Evolutionary conservation across 2,888 invertebrate species (phyloP).

Genomic region (Pasiphila rectangulata): DNA sequence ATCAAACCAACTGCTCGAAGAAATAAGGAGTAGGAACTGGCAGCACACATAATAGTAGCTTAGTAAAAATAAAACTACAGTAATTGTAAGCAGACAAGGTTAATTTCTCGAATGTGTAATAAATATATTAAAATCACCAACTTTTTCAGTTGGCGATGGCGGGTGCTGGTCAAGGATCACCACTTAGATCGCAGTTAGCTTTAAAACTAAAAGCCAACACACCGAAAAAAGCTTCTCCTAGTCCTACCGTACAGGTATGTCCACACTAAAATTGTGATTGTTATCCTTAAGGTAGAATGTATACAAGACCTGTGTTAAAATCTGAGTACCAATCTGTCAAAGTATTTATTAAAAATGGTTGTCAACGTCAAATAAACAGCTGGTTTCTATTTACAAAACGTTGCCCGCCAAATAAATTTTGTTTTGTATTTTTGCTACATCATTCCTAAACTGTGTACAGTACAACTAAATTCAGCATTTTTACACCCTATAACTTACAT

Average conservation of each 20-base stretch:
- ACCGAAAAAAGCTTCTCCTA: constrained; percentile 74
- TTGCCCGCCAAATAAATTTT: constrained; percentile 9
- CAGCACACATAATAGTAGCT: no score
- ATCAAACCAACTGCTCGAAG: no score
- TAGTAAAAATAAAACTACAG: no score
- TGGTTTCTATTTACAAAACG: constrained; percentile 13
- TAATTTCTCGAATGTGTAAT: no score
- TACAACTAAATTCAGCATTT: neutral
- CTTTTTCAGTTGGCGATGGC: constrained; percentile 66
- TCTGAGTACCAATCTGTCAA: neutral
- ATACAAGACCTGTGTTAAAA: no score
- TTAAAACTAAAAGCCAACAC: constrained; percentile 84
- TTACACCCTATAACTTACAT: constrained; percentile 28
- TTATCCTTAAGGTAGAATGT: neutral
- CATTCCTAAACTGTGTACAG: constrained; percentile 1
- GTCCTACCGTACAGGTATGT: constrained; percentile 72
- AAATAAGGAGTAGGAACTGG: no score
- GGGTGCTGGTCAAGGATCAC: constrained; percentile 86
- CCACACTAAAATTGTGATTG: neutral
- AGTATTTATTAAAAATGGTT: neutral
- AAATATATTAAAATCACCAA: neutral
- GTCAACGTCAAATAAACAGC: constrained; percentile 13
- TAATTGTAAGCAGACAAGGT: no score
- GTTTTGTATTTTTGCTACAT: constrained; percentile 12
- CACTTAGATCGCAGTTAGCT: constrained; percentile 85